Percentiles rank a stretch among this genome's conserved stretches.
Conservation (phyloP, 2,797 vertebrate species). For the Sternarchorhynchus goeldii region DNA sequence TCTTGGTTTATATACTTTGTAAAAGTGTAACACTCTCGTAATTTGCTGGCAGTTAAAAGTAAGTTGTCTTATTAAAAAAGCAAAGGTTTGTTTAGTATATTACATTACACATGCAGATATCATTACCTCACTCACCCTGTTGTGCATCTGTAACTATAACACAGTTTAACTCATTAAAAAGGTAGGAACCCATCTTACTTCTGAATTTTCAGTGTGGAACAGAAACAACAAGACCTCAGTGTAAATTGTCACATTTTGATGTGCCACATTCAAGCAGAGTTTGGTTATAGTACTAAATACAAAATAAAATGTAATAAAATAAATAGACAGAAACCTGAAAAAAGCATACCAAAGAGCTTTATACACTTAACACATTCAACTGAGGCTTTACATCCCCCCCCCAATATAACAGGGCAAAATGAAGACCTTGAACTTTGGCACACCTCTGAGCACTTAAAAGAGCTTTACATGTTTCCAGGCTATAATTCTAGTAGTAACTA, state of each 20-base stretch:
- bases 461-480: constrained; percentile 2
- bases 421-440: constrained; percentile 3
- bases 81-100: constrained; percentile 51
- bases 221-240: too few relatives aligned
- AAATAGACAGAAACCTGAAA: constrained; percentile 9
- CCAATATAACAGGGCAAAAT: constrained; percentile 5
- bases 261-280: constrained; percentile 52
- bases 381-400: constrained; percentile 13
- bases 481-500: constrained; percentile 1
- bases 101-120: constrained; percentile 68
- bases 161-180: constrained; percentile 72
- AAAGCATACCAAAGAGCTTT: constrained; percentile 25
- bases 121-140: constrained; percentile 63
- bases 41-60: constrained; percentile 62
- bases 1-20: constrained; percentile 30
- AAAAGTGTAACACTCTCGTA: constrained; percentile 55
- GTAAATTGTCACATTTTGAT: constrained; percentile 50
- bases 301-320: constrained; percentile 12
- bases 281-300: background rate
- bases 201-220: constrained; percentile 50
- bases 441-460: constrained; percentile 2
- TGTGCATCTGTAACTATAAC: constrained; percentile 77
- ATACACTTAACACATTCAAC: constrained; percentile 11
- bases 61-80: constrained; percentile 57
- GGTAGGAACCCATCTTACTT: constrained; percentile 73